Percentiles rank a stretch among this genome's conserved stretches.
Evolutionary conservation across 2,888 invertebrate genomes (phyloP).

Genomic region (Pilophorus perplexus): DNA sequence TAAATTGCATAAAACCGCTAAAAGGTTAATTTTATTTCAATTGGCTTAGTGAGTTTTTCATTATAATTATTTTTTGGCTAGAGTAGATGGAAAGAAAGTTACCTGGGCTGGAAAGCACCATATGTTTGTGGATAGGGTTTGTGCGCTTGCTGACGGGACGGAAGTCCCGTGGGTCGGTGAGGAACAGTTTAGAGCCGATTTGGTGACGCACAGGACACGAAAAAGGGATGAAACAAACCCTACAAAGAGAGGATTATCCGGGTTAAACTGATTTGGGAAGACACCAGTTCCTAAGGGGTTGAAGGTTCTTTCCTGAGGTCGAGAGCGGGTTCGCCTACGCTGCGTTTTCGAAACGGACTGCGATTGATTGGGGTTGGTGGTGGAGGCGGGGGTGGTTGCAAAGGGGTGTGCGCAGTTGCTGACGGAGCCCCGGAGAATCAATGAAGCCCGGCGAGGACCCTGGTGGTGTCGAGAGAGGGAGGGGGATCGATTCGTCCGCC

Average conservation of each 20-base stretch:
- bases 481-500: slow-evolving; percentile 18
- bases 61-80: too few relatives aligned
- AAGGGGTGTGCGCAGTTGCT: slow-evolving; percentile 17
- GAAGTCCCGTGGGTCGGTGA: slow-evolving; percentile 38
- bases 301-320: slow-evolving; percentile 1
- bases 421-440: slow-evolving; percentile 32
- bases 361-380: slow-evolving; percentile 34
- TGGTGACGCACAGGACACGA: slow-evolving; percentile 18
- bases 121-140: slow-evolving; percentile 48
- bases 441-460: slow-evolving; percentile 17
- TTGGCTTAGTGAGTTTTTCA: too few relatives aligned
- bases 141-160: slow-evolving; percentile 34
- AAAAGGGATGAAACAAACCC: slow-evolving; percentile 28
- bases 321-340: not conserved
- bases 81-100: too few relatives aligned
- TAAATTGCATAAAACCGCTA: too few relatives aligned
- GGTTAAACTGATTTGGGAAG: too few relatives aligned
- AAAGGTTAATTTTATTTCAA: too few relatives aligned
- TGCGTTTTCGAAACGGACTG: slow-evolving; percentile 9
- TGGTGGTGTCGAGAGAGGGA: not conserved
- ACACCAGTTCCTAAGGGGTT: too few relatives aligned
- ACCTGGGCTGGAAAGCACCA: slow-evolving; percentile 51
- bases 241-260: too few relatives aligned
- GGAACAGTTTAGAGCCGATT: slow-evolving; percentile 39
- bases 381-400: not conserved